Evolutionary conservation across 1,140 invertebrate genomes (phyloP).

Genomic region (Caenorhabditis briggsae): DNA sequence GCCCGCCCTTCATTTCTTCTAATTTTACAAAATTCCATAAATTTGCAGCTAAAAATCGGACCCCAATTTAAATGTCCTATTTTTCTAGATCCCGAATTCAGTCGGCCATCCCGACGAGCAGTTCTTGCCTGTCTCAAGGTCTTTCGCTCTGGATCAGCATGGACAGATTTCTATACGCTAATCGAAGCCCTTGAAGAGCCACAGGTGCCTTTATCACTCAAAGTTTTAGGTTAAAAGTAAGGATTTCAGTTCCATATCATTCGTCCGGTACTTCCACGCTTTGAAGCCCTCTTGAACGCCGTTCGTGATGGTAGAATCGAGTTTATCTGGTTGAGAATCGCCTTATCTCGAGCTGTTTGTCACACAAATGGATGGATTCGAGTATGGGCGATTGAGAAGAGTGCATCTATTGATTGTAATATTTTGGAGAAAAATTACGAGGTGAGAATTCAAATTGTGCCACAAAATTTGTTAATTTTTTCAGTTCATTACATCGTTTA

Average conservation of each 20-base stretch:
- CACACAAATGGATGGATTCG: constrained; percentile 62
- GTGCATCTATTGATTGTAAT: background rate
- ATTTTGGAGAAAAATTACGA: constrained; percentile 15
- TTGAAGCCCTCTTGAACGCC: background rate
- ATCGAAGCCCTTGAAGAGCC: constrained; percentile 55
- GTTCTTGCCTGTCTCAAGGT: constrained; percentile 39
- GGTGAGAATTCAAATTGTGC: background rate
- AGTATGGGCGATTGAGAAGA: constrained; percentile 56
- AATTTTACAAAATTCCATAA: no score
- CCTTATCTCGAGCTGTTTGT: constrained; percentile 30
- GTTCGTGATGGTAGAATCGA: background rate
- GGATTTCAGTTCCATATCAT: constrained; percentile 57
- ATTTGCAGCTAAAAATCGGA: no score
- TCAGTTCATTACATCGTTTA: constrained; percentile 2
- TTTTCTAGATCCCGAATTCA: constrained; percentile 44
- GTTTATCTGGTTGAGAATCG: background rate
- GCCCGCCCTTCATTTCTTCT: no score
- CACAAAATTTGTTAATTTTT: background rate
- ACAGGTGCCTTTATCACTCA: background rate
- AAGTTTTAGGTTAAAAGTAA: background rate
- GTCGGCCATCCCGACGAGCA: constrained; percentile 14
- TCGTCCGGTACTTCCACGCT: constrained; percentile 37
- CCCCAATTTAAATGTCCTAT: background rate
- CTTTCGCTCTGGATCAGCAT: background rate
- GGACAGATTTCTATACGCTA: constrained; percentile 34